Percentiles rank a stretch among this genome's conserved stretches.
Evolutionary conservation across 2,113 vertebrate species (phyloP).

Genomic region (Cariama cristata): DNA sequence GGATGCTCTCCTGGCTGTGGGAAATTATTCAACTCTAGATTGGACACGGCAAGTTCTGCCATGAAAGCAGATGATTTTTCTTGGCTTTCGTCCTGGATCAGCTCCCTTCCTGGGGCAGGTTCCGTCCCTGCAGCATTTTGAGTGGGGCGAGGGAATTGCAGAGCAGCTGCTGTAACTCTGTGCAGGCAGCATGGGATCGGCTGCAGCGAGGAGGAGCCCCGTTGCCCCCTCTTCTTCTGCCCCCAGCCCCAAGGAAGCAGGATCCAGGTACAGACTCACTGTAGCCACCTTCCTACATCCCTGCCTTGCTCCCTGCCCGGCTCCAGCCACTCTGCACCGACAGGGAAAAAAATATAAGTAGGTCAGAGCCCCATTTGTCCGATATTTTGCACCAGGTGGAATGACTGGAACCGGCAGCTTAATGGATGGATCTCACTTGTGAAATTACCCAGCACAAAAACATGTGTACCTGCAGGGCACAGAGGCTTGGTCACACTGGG

Average conservation of each 20-base stretch:
- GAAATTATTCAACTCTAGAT: background rate
- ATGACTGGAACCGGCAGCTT: background rate
- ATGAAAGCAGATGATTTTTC: background rate
- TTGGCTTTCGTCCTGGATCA: background rate
- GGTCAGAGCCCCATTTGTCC: background rate
- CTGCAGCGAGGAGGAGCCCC: background rate
- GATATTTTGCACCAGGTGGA: background rate
- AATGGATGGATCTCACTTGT: background rate
- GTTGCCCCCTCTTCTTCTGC: background rate
- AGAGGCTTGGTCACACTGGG: background rate
- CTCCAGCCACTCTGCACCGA: rapidly evolving
- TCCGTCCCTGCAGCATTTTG: background rate
- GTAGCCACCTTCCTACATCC: background rate
- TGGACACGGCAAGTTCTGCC: background rate
- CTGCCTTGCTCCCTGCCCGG: background rate
- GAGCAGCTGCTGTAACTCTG: background rate
- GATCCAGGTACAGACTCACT: background rate
- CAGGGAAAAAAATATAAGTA: background rate
- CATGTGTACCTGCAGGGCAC: background rate
- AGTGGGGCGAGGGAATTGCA: background rate
- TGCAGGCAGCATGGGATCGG: background rate
- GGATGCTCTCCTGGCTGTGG: background rate
- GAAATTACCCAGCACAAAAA: background rate
- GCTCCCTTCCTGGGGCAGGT: background rate
- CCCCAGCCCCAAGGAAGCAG: background rate